phyloP scores from a whole-genome alignment of 2,888 invertebrate genomes.

The Diarsia rubi region DNA sequence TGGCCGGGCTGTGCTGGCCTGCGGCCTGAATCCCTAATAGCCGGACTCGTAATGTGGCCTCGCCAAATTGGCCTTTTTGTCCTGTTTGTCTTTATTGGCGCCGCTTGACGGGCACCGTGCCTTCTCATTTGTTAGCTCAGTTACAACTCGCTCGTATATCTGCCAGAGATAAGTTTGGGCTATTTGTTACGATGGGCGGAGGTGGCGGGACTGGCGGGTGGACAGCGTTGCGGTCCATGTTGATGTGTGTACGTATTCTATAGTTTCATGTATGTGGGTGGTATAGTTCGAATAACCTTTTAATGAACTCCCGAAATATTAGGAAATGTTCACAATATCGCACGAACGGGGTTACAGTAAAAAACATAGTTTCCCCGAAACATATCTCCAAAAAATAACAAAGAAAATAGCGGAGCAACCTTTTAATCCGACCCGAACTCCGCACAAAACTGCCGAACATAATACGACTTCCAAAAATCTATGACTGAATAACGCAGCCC shows the following conservation, averaged over 20 bases:
- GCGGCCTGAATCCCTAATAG: conserved; percentile 62
- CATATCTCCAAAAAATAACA: conserved; percentile 21
- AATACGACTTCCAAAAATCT: conserved; percentile 54
- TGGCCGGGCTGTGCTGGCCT: conserved; percentile 22
- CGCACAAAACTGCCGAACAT: conserved; percentile 29
- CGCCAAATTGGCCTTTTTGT: conserved; percentile 61
- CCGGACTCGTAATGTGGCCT: conserved; percentile 49
- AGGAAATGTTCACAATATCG: conserved; percentile 6
- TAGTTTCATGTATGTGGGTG: neutral
- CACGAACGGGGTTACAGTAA: neutral
- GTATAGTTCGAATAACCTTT: neutral
- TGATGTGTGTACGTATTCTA: conserved; percentile 6
- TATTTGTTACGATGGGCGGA: conserved; percentile 31
- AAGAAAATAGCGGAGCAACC: conserved; percentile 35
- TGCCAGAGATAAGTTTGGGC: conserved; percentile 36
- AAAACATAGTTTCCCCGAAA: conserved; percentile 21
- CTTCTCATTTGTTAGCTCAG: conserved; percentile 56
- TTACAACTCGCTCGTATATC: conserved; percentile 46
- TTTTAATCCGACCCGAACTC: conserved; percentile 45
- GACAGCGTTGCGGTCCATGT: neutral
- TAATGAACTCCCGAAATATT: conserved; percentile 3
- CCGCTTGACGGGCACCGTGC: conserved; percentile 22
- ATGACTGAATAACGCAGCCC: conserved; percentile 59
- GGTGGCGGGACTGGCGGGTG: neutral
- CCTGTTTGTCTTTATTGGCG: conserved; percentile 52